Percentiles rank a stretch among this genome's conserved stretches.
Evolutionary conservation across 2,797 vertebrate genomes (phyloP).

Genomic region (Taenioides sp.): DNA sequence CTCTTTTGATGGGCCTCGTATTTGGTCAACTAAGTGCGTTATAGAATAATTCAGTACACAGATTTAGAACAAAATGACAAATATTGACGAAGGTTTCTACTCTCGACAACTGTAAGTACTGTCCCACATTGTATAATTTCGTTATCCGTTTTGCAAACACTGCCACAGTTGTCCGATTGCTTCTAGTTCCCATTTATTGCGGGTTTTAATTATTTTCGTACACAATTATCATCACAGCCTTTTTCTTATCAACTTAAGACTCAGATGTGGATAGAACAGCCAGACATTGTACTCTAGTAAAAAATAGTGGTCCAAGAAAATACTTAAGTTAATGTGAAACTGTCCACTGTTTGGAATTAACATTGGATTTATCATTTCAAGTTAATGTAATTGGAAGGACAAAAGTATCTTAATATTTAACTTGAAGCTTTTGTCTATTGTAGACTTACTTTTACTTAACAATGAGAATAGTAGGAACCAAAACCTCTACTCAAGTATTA

Average conservation of each 20-base stretch:
- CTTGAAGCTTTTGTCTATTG: too few species aligned
- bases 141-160: too few species aligned
- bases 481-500: too few species aligned
- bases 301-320: background rate
- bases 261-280: background rate
- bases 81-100: slow-evolving; percentile 79
- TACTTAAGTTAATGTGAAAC: background rate
- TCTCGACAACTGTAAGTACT: slow-evolving; percentile 87
- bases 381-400: background rate
- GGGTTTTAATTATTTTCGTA: background rate
- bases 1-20: background rate
- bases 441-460: too few species aligned
- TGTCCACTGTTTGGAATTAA: background rate
- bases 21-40: background rate
- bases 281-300: background rate
- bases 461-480: too few species aligned
- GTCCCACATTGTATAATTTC: background rate
- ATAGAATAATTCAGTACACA: background rate
- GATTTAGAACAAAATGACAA: slow-evolving; percentile 46
- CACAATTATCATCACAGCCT: background rate
- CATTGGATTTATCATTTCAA: background rate
- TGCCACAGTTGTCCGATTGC: too few species aligned
- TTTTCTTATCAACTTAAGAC: background rate
- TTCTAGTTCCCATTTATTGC: background rate
- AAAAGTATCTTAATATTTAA: background rate